Evolutionary conservation across 2,888 invertebrate genomes (phyloP).

Genomic region (Epicampocera succincta): DNA sequence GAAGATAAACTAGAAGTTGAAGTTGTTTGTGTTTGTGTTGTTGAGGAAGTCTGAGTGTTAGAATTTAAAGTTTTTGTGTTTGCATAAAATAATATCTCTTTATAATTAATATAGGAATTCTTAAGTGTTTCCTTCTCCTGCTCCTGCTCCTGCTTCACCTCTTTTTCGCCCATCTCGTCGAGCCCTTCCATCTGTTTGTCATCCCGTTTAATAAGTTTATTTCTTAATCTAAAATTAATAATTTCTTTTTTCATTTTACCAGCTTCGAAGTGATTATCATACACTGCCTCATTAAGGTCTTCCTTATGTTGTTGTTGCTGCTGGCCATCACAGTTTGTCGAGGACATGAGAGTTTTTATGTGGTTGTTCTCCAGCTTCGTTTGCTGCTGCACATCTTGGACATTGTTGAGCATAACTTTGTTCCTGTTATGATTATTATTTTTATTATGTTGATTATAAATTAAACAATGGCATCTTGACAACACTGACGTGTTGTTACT

Average conservation of each 20-base stretch:
- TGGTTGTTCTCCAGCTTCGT: slow-evolving; percentile 23
- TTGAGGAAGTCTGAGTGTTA: slow-evolving; percentile 38
- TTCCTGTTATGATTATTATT: slow-evolving; percentile 41
- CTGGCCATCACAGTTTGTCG: slow-evolving; percentile 62
- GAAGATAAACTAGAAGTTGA: slow-evolving; percentile 3
- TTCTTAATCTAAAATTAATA: slow-evolving; percentile 64
- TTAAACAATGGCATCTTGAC: slow-evolving; percentile 69
- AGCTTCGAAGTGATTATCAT: slow-evolving; percentile 54
- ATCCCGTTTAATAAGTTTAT: slow-evolving; percentile 19
- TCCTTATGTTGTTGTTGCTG: slow-evolving; percentile 36
- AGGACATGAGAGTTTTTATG: slow-evolving; percentile 47
- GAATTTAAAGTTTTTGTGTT: slow-evolving; percentile 54
- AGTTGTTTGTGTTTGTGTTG: slow-evolving; percentile 11
- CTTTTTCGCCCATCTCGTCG: background rate
- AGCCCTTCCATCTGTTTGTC: background rate
- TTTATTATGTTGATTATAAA: slow-evolving; percentile 59
- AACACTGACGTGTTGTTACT: slow-evolving; percentile 62
- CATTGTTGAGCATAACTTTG: slow-evolving; percentile 56
- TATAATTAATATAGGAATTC: slow-evolving; percentile 63
- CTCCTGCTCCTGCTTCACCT: background rate
- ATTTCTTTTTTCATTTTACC: slow-evolving; percentile 32
- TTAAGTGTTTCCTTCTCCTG: slow-evolving; percentile 15
- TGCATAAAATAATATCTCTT: slow-evolving; percentile 59
- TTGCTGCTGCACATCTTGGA: slow-evolving; percentile 52
- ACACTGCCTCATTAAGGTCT: slow-evolving; percentile 42